These are phyloP conservation scores for Aramus guarauna DNA, from an alignment of 2,113 vertebrate genomes.

Conservation along the genomic window DNA sequence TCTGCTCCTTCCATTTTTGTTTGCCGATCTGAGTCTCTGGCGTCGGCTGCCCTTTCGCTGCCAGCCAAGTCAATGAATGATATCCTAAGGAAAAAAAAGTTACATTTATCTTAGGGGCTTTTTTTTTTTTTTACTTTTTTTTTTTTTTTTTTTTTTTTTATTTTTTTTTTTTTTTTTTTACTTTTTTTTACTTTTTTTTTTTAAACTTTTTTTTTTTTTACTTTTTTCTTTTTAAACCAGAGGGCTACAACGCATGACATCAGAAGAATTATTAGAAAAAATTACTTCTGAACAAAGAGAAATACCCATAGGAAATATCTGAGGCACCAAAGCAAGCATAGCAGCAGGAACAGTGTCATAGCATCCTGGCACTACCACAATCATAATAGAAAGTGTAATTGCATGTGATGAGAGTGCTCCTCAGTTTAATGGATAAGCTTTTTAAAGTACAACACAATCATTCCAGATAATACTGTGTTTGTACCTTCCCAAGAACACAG, in stretches of 20 bases:
- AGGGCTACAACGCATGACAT: not conserved
- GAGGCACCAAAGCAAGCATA: not conserved
- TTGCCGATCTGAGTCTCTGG: slow-evolving; percentile 82
- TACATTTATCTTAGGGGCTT: not conserved
- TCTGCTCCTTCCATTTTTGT: slow-evolving; percentile 92
- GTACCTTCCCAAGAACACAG: not conserved
- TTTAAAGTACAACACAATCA: not conserved
- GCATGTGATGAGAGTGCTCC: not conserved
- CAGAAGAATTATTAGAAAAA: not conserved
- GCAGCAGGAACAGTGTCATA: not conserved
- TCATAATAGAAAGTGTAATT: not conserved
- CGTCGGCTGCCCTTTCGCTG: slow-evolving; percentile 90
- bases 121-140: not conserved
- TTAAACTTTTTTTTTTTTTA: not conserved
- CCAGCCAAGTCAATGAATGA: slow-evolving; percentile 94
- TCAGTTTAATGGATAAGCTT: slow-evolving; percentile 15
- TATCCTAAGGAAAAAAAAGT: slow-evolving; percentile 77
- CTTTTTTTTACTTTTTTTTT: too few relatives aligned
- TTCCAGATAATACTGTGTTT: slow-evolving; percentile 7
- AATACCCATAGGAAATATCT: not conserved
- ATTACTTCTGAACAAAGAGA: slow-evolving; percentile 5
- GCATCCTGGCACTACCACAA: not conserved
- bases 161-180: not conserved
- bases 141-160: not conserved
- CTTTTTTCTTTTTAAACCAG: not conserved